A percentile compares a stretch with the other conserved stretches of the same genome.
phyloP scores from a whole-genome alignment of 2,113 vertebrate species.

The Dendropsophus ebraccatus region DNA sequence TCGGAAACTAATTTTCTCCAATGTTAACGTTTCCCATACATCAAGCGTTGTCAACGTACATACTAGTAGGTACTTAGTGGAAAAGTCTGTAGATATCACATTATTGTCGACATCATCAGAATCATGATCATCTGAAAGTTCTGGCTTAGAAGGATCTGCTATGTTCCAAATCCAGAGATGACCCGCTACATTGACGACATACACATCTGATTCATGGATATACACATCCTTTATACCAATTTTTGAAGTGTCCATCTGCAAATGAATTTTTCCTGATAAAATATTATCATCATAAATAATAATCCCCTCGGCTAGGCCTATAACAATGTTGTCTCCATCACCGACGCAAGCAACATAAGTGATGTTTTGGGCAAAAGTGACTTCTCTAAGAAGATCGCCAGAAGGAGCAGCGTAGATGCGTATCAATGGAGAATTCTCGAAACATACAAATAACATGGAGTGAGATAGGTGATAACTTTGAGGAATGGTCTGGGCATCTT shows the following conservation, averaged over 20 bases:
- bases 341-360: conserved; percentile 68
- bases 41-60: conserved; percentile 70
- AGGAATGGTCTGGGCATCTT: conserved; percentile 1
- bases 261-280: conserved; percentile 54
- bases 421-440: conserved; percentile 63
- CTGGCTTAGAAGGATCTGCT: conserved; percentile 59
- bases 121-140: conserved; percentile 64
- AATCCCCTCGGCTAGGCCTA: conserved; percentile 72
- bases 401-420: conserved; percentile 65
- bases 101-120: conserved; percentile 27
- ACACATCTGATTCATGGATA: conserved; percentile 63
- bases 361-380: conserved; percentile 69
- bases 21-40: conserved; percentile 69
- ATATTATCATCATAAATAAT: conserved; percentile 68
- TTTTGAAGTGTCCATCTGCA: conserved; percentile 62
- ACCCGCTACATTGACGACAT: conserved; percentile 70
- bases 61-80: conserved; percentile 67
- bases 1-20: conserved; percentile 70
- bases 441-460: conserved; percentile 69
- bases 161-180: conserved; percentile 72
- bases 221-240: conserved; percentile 64
- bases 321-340: conserved; percentile 64
- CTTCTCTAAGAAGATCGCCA: conserved; percentile 46
- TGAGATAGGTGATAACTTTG: conserved; percentile 63
- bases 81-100: conserved; percentile 69